These are phyloP conservation scores for Scartelaos histophorus DNA, from an alignment of 2,113 vertebrate genomes.

Conservation along the genomic window DNA sequence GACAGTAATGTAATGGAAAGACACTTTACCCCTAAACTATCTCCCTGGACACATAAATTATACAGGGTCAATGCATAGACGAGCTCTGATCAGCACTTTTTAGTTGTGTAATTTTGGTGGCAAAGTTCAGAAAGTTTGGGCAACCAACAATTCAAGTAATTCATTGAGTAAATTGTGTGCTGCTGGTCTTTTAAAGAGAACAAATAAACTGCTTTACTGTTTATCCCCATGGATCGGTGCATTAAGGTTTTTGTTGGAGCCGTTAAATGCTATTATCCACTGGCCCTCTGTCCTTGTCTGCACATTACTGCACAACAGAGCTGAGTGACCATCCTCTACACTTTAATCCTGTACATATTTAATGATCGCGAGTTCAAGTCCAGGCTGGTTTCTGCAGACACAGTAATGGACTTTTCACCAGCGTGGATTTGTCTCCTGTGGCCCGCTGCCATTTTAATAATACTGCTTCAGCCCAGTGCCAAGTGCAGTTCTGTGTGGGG, in stretches of 20 bases:
- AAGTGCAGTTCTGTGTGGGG: background rate
- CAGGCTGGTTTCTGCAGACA: background rate
- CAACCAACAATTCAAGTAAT: background rate
- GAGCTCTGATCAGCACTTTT: too few species aligned
- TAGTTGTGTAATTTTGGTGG: background rate
- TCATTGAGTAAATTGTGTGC: background rate
- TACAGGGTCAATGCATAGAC: too few species aligned
- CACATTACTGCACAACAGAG: background rate
- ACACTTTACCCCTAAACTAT: background rate
- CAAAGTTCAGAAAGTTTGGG: background rate
- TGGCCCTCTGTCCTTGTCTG: background rate
- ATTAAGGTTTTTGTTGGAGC: background rate
- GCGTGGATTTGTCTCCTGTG: slow-evolving; percentile 1
- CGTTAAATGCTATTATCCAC: background rate
- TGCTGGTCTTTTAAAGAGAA: background rate
- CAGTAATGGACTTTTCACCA: slow-evolving; percentile 9
- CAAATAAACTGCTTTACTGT: background rate
- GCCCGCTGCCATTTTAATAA: slow-evolving; percentile 10
- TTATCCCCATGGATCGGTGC: background rate
- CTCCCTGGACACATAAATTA: background rate
- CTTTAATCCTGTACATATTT: slow-evolving; percentile 8
- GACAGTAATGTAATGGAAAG: background rate
- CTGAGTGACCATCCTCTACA: slow-evolving; percentile 1
- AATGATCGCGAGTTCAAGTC: background rate
- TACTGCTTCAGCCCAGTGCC: background rate